Base-by-base conservation (phyloP, 1,140 invertebrate genomes). In the Pentalonia nigronervosa region DNA sequence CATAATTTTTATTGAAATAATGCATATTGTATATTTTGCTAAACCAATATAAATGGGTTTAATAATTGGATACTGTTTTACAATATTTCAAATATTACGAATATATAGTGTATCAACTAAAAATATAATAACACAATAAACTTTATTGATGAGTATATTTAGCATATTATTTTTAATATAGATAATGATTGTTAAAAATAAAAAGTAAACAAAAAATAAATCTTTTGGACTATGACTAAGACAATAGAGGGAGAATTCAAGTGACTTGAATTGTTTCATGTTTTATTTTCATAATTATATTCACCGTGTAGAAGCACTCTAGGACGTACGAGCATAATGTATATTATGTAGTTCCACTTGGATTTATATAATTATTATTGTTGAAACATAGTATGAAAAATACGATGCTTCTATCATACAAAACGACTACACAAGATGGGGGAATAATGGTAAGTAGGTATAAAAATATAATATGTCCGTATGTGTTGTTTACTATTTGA, bases 341-440 rank as follows among this genome's bases (percentile, higher is more conserved):
- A 67, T 67, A 76, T n/a, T 76, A 76, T 76, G n/a, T 76, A 76
- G 60, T 76, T 14, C n/a, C 60, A n/a, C 14, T 76, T 76, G 60
- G n/a, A n/a, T 76, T 76, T 76, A 76, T 76, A 76, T 76, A 76
- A 76, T 76, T 76, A 76, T 76, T n/a, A n/a, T 76, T 76, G 60
- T 76, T 76, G 60, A 76, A 76, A 76, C 60, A 76, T 76, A 34
- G 60, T 76, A 76, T 30, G 14, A 76, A 76, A 76, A 76, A 76
- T 76, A n/a, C 11, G 60, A 76, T 76, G 60, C 30, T 76, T n/a
- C n/a, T n/a, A 30, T 76, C 14, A 4, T 14, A 76, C 30, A 76
- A 76, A 76, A 76, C 60, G n/a, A 76, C 60, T 76, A 76, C n/a
- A 20, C 14, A 30, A 76, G 30, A 17, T 1, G 11, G 14, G 60